Conservation (phyloP, 2,113 vertebrate species). For the Rhynchomys soricoides region DNA sequence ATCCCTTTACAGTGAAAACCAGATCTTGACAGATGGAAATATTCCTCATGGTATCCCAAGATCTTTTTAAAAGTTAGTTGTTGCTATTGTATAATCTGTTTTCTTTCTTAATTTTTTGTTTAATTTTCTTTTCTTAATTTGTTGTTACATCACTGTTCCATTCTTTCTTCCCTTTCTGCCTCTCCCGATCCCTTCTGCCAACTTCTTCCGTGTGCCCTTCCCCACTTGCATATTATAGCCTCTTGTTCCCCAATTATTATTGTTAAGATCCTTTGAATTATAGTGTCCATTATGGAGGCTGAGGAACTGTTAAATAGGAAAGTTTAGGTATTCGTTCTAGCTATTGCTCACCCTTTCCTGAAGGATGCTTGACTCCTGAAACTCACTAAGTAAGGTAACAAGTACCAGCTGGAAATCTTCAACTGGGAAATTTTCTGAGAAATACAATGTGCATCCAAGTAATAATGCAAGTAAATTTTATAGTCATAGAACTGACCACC, state of each 20-base stretch:
- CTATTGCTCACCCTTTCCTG: background rate
- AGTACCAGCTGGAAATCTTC: background rate
- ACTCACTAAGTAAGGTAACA: background rate
- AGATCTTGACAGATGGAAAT: background rate
- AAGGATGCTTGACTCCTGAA: background rate
- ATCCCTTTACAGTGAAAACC: background rate
- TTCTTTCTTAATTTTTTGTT: background rate
- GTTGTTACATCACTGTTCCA: background rate
- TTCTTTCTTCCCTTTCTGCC: background rate
- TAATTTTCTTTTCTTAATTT: background rate
- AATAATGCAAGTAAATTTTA: background rate
- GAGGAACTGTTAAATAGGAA: background rate
- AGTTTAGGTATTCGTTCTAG: slow-evolving; percentile 24
- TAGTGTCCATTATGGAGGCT: background rate
- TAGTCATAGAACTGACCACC: background rate
- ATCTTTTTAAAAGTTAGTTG: background rate
- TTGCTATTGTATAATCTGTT: background rate
- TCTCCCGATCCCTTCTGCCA: background rate
- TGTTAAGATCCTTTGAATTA: background rate
- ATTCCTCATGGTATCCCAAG: background rate
- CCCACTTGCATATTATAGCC: background rate
- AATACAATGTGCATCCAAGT: background rate
- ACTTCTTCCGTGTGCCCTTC: background rate
- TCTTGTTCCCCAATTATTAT: background rate
- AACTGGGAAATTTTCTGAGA: slow-evolving; percentile 23